Percentiles rank a stretch among this genome's conserved stretches.
Conservation (phyloP, 1,140 invertebrate genomes). For the Pachypsylla venusta region DNA sequence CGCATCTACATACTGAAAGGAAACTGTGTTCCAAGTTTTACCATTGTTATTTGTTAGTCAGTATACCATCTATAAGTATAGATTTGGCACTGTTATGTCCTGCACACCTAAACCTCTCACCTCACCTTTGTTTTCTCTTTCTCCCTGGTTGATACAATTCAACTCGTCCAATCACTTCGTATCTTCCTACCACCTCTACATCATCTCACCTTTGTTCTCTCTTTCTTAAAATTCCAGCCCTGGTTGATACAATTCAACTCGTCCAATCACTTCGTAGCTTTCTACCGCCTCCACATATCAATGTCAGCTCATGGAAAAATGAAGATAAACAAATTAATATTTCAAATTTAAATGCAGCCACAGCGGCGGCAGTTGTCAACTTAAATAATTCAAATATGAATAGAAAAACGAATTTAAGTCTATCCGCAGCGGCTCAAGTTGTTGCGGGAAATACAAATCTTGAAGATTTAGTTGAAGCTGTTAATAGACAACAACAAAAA, state of each 20-base stretch:
- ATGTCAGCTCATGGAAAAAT: slow-evolving; percentile 74
- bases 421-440: not conserved
- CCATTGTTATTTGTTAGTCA: no score
- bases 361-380: not conserved
- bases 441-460: not conserved
- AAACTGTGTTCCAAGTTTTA: no score
- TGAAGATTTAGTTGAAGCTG: slow-evolving; percentile 1
- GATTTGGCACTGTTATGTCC: not conserved
- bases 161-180: slow-evolving; percentile 62
- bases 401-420: not conserved
- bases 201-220: not conserved
- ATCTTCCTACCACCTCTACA: slow-evolving; percentile 69
- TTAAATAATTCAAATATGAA: not conserved
- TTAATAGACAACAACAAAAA: not conserved
- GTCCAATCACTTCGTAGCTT: slow-evolving; percentile 68
- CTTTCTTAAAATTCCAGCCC: slow-evolving; percentile 38
- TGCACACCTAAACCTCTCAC: not conserved
- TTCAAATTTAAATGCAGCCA: not conserved
- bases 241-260: slow-evolving; percentile 69
- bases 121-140: slow-evolving; percentile 7
- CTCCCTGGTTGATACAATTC: slow-evolving; percentile 63
- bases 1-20: no score
- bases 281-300: slow-evolving; percentile 66
- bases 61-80: no score
- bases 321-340: slow-evolving; percentile 48